Evolutionary conservation across 2,113 vertebrate species (phyloP), one percentile per base, ranked within the genome.

Genomic region (Phalacrocorax brasilianus): DNA sequence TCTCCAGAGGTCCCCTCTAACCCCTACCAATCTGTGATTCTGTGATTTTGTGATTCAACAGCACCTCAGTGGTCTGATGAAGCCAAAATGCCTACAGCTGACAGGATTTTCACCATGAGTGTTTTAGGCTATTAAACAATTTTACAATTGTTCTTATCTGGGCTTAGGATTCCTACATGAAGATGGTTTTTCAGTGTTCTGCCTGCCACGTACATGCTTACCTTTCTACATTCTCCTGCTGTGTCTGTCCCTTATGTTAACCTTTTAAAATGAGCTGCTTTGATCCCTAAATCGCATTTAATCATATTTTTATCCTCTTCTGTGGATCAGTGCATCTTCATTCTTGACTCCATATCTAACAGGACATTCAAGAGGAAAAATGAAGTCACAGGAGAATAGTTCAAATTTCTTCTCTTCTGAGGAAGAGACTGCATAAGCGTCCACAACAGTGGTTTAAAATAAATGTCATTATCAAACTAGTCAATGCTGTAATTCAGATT

Each of bases 321-420:
- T 0, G 4, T 81, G 85, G 68, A 87, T 85, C 91, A 95, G 15
- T 89, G 68, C 35, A 72, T 55, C 59, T 95, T 87, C 45, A 58
- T 67, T 87, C 81, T 70, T 81, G 65, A 89, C 15, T 87, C 65
- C 16, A 5, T 91, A 81, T 66, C 73, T 87, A 74, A 88, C 5
- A 74, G 81, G 65, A 93, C 40, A 85, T 89, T 89, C 50, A 94
- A 85, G 55, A 84, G 55, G 30, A 78, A 96, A 93, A 93, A 93
- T 30, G 18, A 74, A 91, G 55, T 91, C 55, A 77, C 55, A 78
- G 45, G 12, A 89, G 59, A 58, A 74, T 73, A 85, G 59, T 66
- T 89, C 21, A 70, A 53, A 74, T 58, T 65, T 91, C 33, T 74
- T 91, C 44, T 76, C 7, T 70, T 35, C 33, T 26, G 42, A 56